phyloP scores from a whole-genome alignment of 2,113 vertebrate species.

The Nothoprocta pentlandii region DNA sequence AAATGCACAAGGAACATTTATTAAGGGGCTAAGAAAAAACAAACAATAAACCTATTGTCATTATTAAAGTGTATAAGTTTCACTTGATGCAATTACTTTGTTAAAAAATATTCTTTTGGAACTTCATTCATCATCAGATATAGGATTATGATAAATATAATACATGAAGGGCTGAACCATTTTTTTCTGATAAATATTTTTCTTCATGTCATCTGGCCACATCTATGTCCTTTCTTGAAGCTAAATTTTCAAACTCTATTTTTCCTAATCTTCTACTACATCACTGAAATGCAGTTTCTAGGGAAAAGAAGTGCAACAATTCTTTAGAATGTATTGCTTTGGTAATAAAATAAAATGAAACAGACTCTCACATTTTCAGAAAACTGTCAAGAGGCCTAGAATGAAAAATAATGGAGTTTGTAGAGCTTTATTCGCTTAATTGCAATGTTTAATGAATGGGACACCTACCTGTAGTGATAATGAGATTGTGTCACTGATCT shows the following conservation, averaged over 20 bases:
- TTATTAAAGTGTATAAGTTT: neutral
- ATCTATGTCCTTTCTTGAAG: neutral
- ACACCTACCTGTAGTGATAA: conserved; percentile 65
- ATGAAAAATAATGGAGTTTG: conserved; percentile 45
- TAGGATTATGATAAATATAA: neutral
- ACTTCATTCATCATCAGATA: neutral
- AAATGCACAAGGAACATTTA: neutral
- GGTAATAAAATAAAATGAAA: conserved; percentile 18
- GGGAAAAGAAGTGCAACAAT: neutral
- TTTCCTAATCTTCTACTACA: neutral
- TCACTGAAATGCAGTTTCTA: neutral
- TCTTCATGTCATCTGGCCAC: neutral
- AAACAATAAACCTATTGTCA: neutral
- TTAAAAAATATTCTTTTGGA: neutral
- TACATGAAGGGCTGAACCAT: neutral
- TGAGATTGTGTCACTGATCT: conserved; percentile 75
- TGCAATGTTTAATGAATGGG: conserved; percentile 79
- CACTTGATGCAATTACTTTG: neutral
- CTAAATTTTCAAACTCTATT: neutral
- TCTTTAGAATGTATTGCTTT: neutral
- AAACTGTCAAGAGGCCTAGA: conserved; percentile 26
- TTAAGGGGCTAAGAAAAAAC: neutral
- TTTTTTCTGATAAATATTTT: neutral
- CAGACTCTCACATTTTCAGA: neutral
- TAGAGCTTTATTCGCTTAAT: conserved; percentile 75